Base-by-base conservation (phyloP, 2,888 invertebrate species). In the Zygothrica quintamaculata region DNA sequence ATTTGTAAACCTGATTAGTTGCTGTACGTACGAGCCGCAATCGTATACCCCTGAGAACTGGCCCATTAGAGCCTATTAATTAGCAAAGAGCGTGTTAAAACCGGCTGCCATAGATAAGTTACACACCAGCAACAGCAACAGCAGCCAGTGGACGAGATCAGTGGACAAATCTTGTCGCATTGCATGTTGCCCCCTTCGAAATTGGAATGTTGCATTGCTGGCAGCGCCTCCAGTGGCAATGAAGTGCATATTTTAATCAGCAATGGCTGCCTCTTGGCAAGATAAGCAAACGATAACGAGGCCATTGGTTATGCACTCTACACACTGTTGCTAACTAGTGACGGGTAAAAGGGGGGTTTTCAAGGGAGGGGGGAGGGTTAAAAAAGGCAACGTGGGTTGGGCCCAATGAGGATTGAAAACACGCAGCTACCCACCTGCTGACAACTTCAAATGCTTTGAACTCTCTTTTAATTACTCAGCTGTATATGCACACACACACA, bases 221-320 rank as follows among this genome's bases (percentile, higher is more conserved):
- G 42, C 16, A 18, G 2, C 33, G 53, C 51, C 56, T 34, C 65
- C 65, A 52, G 60, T 68, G 75, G 82, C 88, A 74, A 74, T 84
- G 84, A 85, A 85, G 87, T 84, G 86, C 78, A 84, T 74, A 77
- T 79, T 84, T 84, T 76, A 81, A 85, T 81, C 85, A 84, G 66
- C 84, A 82, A 80, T 86, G 84, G 82, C 82, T 87, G 84, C 87
- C 67, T 70, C 85, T 74, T 71, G 76, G 81, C 80, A 84, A 81
- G 80, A 81, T 81, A 81, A 81, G 82, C 64, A 58, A n/a, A 40
- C 65, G 84, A 84, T 84, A 84, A 81, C 68, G 68, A 70, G 74
- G 64, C 65, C 70, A 64, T 43, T n/a, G n/a, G n/a, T n/a, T n/a
- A n/a, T n/a, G n/a, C n/a, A n/a, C n/a, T n/a, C n/a, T n/a, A n/a